Conservation (phyloP, 2,113 vertebrate genomes). For the Corythaeola cristata region DNA sequence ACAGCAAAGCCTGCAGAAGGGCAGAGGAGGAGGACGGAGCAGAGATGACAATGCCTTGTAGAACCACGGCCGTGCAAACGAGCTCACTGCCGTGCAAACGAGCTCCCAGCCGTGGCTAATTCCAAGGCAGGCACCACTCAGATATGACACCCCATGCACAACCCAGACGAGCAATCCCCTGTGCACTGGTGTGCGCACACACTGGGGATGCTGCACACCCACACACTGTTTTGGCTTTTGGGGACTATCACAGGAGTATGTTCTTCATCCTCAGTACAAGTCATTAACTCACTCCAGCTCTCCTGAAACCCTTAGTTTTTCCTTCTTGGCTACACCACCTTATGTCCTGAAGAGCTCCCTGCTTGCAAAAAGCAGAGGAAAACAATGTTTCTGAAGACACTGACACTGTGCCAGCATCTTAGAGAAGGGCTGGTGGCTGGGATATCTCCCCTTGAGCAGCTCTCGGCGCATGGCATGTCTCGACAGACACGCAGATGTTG, state of each 20-base stretch:
- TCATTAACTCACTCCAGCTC: accelerated
- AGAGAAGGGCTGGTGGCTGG: background rate
- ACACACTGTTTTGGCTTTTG: too few species aligned
- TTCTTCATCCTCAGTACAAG: background rate
- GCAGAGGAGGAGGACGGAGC: background rate
- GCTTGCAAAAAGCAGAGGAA: background rate
- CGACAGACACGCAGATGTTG: background rate
- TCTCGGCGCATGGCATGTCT: background rate
- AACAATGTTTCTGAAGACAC: background rate
- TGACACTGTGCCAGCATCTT: background rate
- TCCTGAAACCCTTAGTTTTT: background rate
- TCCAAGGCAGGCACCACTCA: background rate
- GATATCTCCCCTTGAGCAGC: background rate
- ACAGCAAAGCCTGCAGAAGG: background rate
- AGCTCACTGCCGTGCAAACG: accelerated
- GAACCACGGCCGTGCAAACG: accelerated
- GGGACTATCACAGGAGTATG: accelerated
- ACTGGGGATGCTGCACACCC: background rate
- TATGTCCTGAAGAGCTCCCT: background rate
- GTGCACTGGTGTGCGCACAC: background rate
- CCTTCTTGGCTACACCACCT: background rate
- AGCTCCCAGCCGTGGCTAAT: accelerated
- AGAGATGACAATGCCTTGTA: background rate
- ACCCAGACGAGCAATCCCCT: too few species aligned
- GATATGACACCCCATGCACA: accelerated